Base-by-base conservation (phyloP, 37 sponge, comb jelly and placozoan genomes). In the Ephydatia muelleri region DNA sequence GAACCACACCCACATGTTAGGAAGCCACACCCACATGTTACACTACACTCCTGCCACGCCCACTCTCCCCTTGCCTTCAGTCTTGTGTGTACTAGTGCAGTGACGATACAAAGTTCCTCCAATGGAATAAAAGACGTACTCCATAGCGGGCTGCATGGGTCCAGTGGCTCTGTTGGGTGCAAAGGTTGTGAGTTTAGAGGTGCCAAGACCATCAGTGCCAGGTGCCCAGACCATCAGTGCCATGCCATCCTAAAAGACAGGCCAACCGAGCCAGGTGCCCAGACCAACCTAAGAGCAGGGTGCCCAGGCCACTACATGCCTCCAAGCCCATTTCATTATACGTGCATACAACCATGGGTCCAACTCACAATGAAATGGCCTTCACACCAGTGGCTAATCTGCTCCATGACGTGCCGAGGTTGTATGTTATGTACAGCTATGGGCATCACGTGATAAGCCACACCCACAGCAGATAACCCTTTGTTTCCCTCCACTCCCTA, bases 41-140 rank as follows among this genome's bases (percentile, higher is more conserved):
- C 30, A 16, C 29, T 3, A n/a, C 72, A 1, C 72, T 29, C 72
- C 29, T 26, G 19, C 72, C 72, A 30, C 72, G 33, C 72, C 72
- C 72, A n/a, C 72, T 33, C 72, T 33, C 29, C 30, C 29, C 79
- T 75, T 57, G 75, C 84, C 75, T 67, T 57, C 23, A 34, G 67
- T 76, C 22, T 35, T 48, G 0, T 40, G 66, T 28, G n/a, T 38
- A 3, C 78, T 33, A 32, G 79, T 79, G 80, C 72, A 47, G 76
- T 80, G 65, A 13, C 86, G 72, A 35, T 86, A 73, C 21, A 23
- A 4, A 2, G 29, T 2, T 26, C 73, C 65, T 22, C 38, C 3
- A 0, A 66, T 86, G 28, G 65, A 73, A 29, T 74, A 86, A 80
- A 73, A 86, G n/a, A 80, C 37, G 30, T 80, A 80, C 35, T 86